These are phyloP conservation scores for Lepidocyrtinus sp. DNA, from an alignment of 2,888 invertebrate species.

Conservation along the genomic window DNA sequence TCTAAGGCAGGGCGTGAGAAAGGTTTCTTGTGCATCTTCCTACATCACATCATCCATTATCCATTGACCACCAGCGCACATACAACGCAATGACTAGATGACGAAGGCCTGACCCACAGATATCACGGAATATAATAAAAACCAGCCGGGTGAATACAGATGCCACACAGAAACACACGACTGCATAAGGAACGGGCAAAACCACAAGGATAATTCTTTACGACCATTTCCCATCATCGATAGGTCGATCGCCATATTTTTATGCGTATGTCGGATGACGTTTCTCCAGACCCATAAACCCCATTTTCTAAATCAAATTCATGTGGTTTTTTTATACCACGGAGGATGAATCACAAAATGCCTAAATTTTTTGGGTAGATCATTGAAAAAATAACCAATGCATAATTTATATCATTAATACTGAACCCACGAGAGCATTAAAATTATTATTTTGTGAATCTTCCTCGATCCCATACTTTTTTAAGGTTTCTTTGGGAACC, in stretches of 20 bases:
- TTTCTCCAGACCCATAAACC: not conserved
- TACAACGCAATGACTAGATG: slow-evolving; percentile 57
- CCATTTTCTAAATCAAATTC: no score
- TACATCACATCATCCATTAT: slow-evolving; percentile 55
- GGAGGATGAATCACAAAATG: no score
- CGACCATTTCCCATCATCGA: no score
- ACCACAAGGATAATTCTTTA: not conserved
- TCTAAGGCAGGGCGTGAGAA: slow-evolving; percentile 68
- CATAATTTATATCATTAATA: not conserved
- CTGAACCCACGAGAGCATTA: not conserved
- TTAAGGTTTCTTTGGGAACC: not conserved
- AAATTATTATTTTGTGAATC: not conserved
- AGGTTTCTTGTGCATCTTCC: slow-evolving; percentile 63
- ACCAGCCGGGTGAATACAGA: not conserved
- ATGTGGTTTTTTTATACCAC: no score
- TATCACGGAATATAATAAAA: slow-evolving; percentile 33
- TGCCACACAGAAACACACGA: not conserved
- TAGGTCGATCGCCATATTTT: no score
- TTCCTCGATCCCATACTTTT: no score
- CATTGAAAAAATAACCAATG: not conserved
- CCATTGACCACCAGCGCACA: slow-evolving; percentile 63
- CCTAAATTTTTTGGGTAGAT: not conserved
- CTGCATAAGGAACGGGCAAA: not conserved
- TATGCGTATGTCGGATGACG: no score
- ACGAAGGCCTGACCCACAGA: slow-evolving; percentile 54